Percentiles rank a stretch among this genome's conserved stretches.
These are phyloP conservation scores for Aurelia sp. DNA, from an alignment of 30 jellyfish, hydroid and myxozoan species.

Conservation along the genomic window DNA sequence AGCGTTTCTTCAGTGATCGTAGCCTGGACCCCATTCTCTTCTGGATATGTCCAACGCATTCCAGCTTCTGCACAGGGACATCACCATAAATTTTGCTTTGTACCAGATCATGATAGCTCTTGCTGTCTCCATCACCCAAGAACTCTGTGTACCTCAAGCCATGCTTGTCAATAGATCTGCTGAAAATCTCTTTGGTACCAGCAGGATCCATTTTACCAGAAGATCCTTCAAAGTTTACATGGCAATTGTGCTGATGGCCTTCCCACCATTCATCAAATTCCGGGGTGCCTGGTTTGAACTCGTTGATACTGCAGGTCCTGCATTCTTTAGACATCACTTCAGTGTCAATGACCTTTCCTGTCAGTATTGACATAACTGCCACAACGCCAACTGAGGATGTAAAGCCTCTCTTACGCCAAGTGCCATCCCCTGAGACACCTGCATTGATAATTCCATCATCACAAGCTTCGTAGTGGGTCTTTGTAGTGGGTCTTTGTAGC, in stretches of 20 bases:
- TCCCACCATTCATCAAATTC: neutral
- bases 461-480: neutral
- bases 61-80: neutral
- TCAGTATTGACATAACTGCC: neutral
- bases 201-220: no score
- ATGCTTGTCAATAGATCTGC: neutral
- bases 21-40: conserved; percentile 30
- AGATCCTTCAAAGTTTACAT: no score
- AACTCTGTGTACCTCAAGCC: neutral
- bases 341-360: neutral
- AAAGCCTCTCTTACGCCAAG: neutral
- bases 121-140: no score
- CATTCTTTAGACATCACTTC: neutral
- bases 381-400: neutral
- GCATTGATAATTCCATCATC: neutral
- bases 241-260: no score
- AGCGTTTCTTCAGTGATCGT: neutral
- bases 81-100: neutral
- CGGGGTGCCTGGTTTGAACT: neutral
- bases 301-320: neutral
- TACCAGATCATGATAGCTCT: neutral
- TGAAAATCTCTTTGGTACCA: no score
- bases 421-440: neutral
- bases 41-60: conserved; percentile 43
- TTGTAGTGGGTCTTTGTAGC: neutral